Evolutionary conservation across 2,888 invertebrate species (phyloP).

Genomic region (Dascillus cervinus): DNA sequence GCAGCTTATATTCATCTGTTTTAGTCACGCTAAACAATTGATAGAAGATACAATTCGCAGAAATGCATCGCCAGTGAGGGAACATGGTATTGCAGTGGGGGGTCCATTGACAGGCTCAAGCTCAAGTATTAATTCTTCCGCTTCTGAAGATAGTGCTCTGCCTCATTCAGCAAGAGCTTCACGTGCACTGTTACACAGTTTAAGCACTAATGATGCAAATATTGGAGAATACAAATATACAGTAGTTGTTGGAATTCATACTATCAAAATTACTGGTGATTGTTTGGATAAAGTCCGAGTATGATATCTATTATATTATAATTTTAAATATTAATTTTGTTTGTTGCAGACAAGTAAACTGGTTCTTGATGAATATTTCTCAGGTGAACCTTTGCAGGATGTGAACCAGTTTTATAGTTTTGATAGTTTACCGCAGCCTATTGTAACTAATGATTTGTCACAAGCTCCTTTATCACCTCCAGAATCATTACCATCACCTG

Average conservation of each 20-base stretch:
- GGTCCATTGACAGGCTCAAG: conserved; percentile 62
- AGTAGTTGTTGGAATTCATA: conserved; percentile 69
- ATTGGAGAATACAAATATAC: conserved; percentile 85
- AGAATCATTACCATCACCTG: conserved; percentile 33
- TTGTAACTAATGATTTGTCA: conserved; percentile 25
- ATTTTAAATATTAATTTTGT: conserved; percentile 1
- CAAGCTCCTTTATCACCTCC: conserved; percentile 32
- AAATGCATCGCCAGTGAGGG: conserved; percentile 85
- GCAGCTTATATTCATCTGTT: conserved; percentile 16
- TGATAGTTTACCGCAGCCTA: conserved; percentile 38
- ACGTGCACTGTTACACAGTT: conserved; percentile 64
- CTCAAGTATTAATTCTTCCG: conserved; percentile 71
- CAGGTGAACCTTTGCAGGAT: conserved; percentile 40
- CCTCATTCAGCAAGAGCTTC: conserved; percentile 47
- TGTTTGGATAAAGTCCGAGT: conserved; percentile 81
- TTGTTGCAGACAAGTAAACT: conserved; percentile 70
- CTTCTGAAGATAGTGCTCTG: conserved; percentile 54
- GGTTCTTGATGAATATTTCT: conserved; percentile 79
- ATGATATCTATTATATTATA: too few species aligned
- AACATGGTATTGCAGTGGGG: conserved; percentile 50
- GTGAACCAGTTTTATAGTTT: conserved; percentile 40
- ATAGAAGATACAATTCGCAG: conserved; percentile 93
- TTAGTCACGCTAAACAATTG: conserved; percentile 82
- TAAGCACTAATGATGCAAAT: conserved; percentile 76
- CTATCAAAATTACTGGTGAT: conserved; percentile 77